Percentiles rank a stretch among this genome's conserved stretches.
Evolutionary conservation across 1,140 invertebrate species (phyloP).

Genomic region (Mactra quadrangularis): DNA sequence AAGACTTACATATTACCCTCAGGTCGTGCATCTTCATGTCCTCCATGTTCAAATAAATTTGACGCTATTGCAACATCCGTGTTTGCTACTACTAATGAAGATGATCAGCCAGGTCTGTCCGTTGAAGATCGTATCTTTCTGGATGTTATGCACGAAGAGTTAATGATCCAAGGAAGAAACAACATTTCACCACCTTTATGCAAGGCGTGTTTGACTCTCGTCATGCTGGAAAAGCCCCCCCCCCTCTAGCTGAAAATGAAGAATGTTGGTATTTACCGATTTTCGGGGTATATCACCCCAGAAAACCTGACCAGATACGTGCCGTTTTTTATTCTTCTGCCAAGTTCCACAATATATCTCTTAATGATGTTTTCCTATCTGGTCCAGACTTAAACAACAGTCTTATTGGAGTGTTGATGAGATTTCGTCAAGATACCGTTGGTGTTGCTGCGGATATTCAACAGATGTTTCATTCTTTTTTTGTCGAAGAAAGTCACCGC

Average conservation of each 20-base stretch:
- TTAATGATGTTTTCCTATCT: not conserved
- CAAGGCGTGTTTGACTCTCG: not conserved
- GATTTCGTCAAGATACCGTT: not conserved
- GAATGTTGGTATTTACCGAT: conserved; percentile 1
- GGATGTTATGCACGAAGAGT: conserved; percentile 47
- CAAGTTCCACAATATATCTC: not conserved
- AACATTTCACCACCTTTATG: not conserved
- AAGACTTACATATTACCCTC: too few relatives aligned
- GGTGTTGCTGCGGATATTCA: not conserved
- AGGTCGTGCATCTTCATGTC: too few relatives aligned
- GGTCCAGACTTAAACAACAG: conserved; percentile 3
- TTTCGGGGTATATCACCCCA: conserved; percentile 2
- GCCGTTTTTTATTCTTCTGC: not conserved
- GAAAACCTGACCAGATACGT: conserved; percentile 7
- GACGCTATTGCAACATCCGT: conserved; percentile 19
- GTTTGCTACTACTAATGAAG: too few relatives aligned
- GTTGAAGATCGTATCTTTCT: conserved; percentile 14
- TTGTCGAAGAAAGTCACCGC: not conserved
- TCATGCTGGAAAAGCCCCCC: not conserved
- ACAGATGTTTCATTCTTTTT: conserved; percentile 24
- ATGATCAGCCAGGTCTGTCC: conserved; percentile 17
- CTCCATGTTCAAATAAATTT: conserved; percentile 19
- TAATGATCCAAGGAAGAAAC: not conserved
- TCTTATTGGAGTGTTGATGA: not conserved
- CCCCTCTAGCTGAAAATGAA: not conserved